Base-by-base conservation (phyloP, 2,888 invertebrate genomes). In the Elgonia sp. region DNA sequence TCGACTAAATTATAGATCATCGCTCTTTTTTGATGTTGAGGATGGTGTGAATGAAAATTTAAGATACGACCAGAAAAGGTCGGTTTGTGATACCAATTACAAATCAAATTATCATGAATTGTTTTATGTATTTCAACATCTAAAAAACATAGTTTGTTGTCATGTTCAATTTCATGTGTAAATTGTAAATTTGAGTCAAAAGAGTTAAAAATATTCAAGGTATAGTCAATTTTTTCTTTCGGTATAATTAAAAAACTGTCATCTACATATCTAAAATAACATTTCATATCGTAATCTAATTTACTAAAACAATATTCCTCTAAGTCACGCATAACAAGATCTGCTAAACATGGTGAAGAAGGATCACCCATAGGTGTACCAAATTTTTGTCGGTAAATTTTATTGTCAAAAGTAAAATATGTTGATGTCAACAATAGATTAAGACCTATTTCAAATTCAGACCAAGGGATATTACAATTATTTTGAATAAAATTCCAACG, bases 221-320 rank as follows among this genome's bases (percentile, higher is more conserved):
- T n/a, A n/a, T n/a, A n/a, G n/a, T n/a, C n/a, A 21, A 69, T 21
- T 20, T 46, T 46, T 20, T 8, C 50, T 46, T 69, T 50, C 1
- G 20, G 21, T 14, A 69, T 7, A 20, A 69, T 46, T 4, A 69
- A 46, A 14, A 69, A 69, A 12, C 46, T 4, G 37, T 72, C 72
- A 55, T 72, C 72, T 18, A 72, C 72, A 37, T 72, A 72, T 55
- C 72, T 53, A 55, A 55, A 72, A 55, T 72, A 72, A 50, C 20
- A 12, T 10, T 12, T 10, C 46, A 46, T 69, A 12, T 18, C 10
- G 21, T 18, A 46, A 12, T 69, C n/a, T 18, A 69, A 18, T 46
- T 20, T 46, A 4, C 39, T 18, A 46, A 69, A 69, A 21, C 69
- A 69, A 21, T 46, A 21, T 18, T 69, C 10, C 16, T 20, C 55